Conservation (phyloP, 2,113 vertebrate species). For the Arizona elegans region DNA sequence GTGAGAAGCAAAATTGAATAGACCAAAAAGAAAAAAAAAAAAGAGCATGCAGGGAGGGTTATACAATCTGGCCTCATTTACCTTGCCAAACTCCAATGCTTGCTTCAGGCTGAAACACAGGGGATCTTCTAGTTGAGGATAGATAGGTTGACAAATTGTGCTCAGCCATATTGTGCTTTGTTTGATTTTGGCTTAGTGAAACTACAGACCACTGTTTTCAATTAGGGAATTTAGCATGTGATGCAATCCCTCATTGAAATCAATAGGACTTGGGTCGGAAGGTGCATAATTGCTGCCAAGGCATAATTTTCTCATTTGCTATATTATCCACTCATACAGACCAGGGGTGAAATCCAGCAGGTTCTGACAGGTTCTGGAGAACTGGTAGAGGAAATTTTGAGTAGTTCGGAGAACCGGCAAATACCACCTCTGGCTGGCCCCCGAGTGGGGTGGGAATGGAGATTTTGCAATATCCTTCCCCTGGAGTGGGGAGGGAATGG, state of each 20-base stretch:
- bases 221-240: not conserved
- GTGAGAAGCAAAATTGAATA: not conserved
- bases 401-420: too few species aligned
- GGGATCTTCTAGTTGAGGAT: not conserved
- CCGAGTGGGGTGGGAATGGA: too few species aligned
- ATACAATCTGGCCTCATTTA: not conserved
- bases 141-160: not conserved
- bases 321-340: not conserved
- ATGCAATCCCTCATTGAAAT: not conserved
- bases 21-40: not conserved
- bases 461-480: too few species aligned
- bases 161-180: not conserved
- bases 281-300: not conserved
- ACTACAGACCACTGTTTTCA: not conserved
- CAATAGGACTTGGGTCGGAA: not conserved
- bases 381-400: too few species aligned
- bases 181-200: not conserved
- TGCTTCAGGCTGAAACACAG: not conserved
- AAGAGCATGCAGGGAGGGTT: not conserved
- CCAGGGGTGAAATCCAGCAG: too few species aligned
- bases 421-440: too few species aligned
- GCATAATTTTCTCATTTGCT: not conserved
- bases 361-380: too few species aligned
- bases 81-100: not conserved
- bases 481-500: too few species aligned